Conservation (phyloP, 2,888 invertebrate species). For the Drosophila vallismaia region DNA sequence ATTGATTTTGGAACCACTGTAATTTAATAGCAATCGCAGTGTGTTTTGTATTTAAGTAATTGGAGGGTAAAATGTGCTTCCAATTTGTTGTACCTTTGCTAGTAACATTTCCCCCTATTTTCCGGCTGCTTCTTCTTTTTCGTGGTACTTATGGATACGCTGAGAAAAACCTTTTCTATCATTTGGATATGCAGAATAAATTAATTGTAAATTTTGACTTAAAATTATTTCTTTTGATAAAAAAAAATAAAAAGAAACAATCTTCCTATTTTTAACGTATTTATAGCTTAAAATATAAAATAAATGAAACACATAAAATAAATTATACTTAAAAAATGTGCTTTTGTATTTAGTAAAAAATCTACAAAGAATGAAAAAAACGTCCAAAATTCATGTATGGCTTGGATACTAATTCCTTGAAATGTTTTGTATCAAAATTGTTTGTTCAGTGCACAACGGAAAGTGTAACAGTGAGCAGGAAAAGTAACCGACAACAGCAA, state of each 20-base stretch:
- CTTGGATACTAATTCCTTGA: too few species aligned
- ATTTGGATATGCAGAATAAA: not conserved
- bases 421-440: too few species aligned
- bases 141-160: constrained; percentile 16
- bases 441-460: constrained; percentile 1
- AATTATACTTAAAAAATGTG: too few species aligned
- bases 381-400: too few species aligned
- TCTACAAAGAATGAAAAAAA: too few species aligned
- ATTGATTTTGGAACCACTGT: constrained; percentile 1
- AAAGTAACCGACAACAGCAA: constrained; percentile 40
- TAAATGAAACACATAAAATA: too few species aligned
- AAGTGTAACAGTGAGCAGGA: constrained; percentile 26
- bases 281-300: too few species aligned
- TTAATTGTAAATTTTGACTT: too few species aligned
- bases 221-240: too few species aligned
- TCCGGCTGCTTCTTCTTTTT: constrained; percentile 10
- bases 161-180: not conserved
- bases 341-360: too few species aligned
- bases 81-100: constrained; percentile 63
- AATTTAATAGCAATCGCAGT: constrained; percentile 33
- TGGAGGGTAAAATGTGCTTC: constrained; percentile 79
- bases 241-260: too few species aligned
- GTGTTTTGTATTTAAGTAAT: constrained; percentile 71
- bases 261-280: too few species aligned
- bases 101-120: constrained; percentile 44